Percentiles rank a stretch among this genome's conserved stretches.
Conservation (phyloP, 2,113 vertebrate genomes). For the Paracyprichromis sp. region DNA sequence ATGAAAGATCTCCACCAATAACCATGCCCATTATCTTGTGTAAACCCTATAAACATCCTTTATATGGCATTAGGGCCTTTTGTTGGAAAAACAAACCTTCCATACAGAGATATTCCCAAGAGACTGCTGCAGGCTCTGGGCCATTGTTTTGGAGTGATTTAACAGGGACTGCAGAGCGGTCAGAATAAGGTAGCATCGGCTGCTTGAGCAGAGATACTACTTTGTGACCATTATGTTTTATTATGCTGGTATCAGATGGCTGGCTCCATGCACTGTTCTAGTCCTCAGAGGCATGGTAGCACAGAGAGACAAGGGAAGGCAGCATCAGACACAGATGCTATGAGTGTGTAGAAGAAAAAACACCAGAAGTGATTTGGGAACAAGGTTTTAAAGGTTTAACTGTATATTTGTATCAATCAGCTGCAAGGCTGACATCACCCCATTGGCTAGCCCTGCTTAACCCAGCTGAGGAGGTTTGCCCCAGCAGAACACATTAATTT, state of each 20-base stretch:
- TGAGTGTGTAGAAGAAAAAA: not conserved
- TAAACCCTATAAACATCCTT: constrained; percentile 51
- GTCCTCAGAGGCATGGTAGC: not conserved
- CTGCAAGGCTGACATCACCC: not conserved
- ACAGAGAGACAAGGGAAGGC: not conserved
- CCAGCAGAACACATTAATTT: constrained; percentile 49
- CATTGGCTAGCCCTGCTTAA: not conserved
- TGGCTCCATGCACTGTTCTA: not conserved
- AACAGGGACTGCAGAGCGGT: not conserved
- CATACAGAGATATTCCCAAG: constrained; percentile 23
- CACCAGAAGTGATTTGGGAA: not conserved
- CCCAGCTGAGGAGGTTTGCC: constrained; percentile 17
- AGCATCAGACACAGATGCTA: not conserved
- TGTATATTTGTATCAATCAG: constrained; percentile 26
- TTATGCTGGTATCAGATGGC: constrained; percentile 21
- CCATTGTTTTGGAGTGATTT: constrained; percentile 47
- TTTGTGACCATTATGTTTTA: constrained; percentile 26
- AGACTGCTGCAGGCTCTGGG: constrained; percentile 18
- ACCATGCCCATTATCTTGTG: constrained; percentile 44
- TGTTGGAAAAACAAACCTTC: constrained; percentile 43
- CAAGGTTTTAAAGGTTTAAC: not conserved
- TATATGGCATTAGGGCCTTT: constrained; percentile 47
- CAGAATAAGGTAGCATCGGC: constrained; percentile 12
- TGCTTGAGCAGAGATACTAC: constrained; percentile 19
- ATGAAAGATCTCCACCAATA: constrained; percentile 16